phyloP scores from a whole-genome alignment of 2,888 invertebrate species.

The Drosophila infuscata region DNA sequence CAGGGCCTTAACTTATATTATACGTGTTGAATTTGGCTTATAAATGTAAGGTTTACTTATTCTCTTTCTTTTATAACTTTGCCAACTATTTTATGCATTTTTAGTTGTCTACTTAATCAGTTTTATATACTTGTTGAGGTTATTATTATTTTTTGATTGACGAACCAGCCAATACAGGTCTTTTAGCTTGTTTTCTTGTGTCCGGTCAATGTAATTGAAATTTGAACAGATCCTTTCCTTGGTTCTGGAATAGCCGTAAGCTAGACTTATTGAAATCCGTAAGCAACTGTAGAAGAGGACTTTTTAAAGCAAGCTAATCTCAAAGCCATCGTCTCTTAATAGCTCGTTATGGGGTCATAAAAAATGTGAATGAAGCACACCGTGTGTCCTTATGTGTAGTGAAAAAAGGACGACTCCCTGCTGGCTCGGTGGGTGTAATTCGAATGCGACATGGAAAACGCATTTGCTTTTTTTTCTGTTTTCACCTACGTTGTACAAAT shows the following conservation, averaged over 20 bases:
- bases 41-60: background rate
- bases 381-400: conserved; percentile 9
- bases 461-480: conserved; percentile 42
- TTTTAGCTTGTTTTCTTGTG: background rate
- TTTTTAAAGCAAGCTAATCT: conserved; percentile 13
- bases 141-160: background rate
- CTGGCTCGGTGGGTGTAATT: conserved; percentile 27
- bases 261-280: conserved; percentile 22
- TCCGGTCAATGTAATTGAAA: conserved; percentile 1
- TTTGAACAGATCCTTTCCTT: background rate
- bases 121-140: background rate
- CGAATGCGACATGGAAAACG: conserved; percentile 65
- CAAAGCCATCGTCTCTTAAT: conserved; percentile 33
- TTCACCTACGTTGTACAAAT: conserved; percentile 19
- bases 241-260: conserved; percentile 16
- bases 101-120: background rate
- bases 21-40: background rate
- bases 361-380: conserved; percentile 9
- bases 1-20: background rate
- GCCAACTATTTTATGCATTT: background rate
- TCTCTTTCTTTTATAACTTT: background rate
- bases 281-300: conserved; percentile 3
- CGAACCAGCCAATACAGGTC: background rate
- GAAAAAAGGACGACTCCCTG: conserved; percentile 11
- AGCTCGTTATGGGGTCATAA: conserved; percentile 52